Base-by-base conservation (phyloP, 2,797 vertebrate species). In the Coreius guichenoti region DNA sequence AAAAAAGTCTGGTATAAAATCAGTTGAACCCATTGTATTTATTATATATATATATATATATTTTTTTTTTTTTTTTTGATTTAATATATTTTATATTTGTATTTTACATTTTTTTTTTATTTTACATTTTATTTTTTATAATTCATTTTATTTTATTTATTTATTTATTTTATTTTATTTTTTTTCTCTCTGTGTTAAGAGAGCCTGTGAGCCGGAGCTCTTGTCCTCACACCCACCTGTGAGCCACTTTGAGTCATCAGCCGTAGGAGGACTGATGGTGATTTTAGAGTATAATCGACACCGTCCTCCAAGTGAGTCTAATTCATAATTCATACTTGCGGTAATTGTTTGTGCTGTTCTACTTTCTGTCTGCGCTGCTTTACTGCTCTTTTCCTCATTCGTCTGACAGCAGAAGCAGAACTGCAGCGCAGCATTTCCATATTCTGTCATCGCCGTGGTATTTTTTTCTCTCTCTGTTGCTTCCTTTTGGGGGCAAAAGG, bases 401-500 rank as follows among this genome's bases (percentile, higher is more conserved):
- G 19, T 75, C 31, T 33, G 51, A n/a, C 49, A 58, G 51, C 74
- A 31, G 16, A n/a, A 54, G 49, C 49, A 36, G 31, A 54, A 54
- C 49, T 19, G 73, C 49, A 36, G 49, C 5, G 21, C 31, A n/a
- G 21, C 33, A 47, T 83, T 43, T 75, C 56, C 51, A 31, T 31
- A 19, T 82, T 7, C 26, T 82, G 26, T 65, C 43, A 88, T 12
- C 26, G 47, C 9, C 4, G 39, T 39, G 39, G 39, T 8, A 1
- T 39, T 8, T 8, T 8, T 1, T 39, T 1, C 83, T 47, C 75
- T 80, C 68, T 69, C 69, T 77, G 9, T 13, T 61, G 67, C 39
- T 86, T 81, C 23, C 14, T 85, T 82, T 70, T 45, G 36, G 82
- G 84, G 72, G 87, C 85, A 76, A 23, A 76, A 56, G 74, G 74